Evolutionary conservation across 2,888 invertebrate species (phyloP).

Genomic region (Lagria hirta): DNA sequence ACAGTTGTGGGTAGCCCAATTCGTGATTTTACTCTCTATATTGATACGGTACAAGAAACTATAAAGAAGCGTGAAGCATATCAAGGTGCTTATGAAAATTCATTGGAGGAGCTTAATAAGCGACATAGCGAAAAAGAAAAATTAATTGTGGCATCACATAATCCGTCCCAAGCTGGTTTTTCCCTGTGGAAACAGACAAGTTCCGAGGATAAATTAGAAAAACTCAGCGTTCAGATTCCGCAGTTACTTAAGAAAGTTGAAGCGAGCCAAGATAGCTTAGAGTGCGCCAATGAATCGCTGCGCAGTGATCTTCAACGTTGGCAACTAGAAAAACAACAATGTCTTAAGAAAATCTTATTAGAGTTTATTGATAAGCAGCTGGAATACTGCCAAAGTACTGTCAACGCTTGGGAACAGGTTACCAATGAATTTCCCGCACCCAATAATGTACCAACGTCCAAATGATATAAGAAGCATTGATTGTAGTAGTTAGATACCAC

Average conservation of each 20-base stretch:
- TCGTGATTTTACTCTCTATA: conserved; percentile 65
- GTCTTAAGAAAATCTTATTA: conserved; percentile 63
- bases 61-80: conserved; percentile 63
- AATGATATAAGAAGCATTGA: conserved; percentile 20
- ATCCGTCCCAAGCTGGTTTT: conserved; percentile 42
- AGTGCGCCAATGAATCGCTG: conserved; percentile 69
- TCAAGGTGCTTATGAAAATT: conserved; percentile 65
- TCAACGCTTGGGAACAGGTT: conserved; percentile 60
- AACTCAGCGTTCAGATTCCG: conserved; percentile 55
- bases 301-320: conserved; percentile 68
- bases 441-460: conserved; percentile 19
- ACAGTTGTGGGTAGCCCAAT: conserved; percentile 54
- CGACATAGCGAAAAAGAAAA: conserved; percentile 62
- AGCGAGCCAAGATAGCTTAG: conserved; percentile 62
- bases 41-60: conserved; percentile 69
- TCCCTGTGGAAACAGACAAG: conserved; percentile 64
- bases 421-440: conserved; percentile 36
- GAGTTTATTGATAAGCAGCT: conserved; percentile 67
- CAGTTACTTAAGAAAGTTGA: conserved; percentile 58
- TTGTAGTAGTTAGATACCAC: conserved; percentile 24
- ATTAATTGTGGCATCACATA: conserved; percentile 35
- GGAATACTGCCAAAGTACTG: conserved; percentile 63
- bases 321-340: conserved; percentile 65
- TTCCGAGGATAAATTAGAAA: conserved; percentile 60
- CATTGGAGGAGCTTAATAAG: conserved; percentile 64